These are phyloP conservation scores for Phylloscopus whistleri DNA, from an alignment of 2,113 vertebrate species.

Conservation along the genomic window DNA sequence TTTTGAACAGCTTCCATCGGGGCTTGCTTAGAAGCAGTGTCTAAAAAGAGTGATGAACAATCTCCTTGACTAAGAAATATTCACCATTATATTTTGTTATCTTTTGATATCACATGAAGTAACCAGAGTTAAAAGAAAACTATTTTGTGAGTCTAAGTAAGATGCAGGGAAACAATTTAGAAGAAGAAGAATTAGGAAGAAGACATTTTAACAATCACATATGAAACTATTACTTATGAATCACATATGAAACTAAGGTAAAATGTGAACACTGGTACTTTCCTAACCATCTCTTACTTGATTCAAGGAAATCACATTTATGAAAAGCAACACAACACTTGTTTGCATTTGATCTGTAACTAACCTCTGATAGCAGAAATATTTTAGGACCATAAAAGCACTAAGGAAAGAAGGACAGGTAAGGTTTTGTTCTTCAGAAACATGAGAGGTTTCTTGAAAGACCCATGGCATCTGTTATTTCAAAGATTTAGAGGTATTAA, in stretches of 20 bases:
- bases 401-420: not conserved
- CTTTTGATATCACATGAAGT: not conserved
- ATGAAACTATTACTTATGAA: not conserved
- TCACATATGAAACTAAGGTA: not conserved
- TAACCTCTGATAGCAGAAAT: not conserved
- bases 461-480: not conserved
- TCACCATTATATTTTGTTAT: not conserved
- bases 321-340: not conserved
- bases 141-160: not conserved
- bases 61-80: not conserved
- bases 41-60: slow-evolving; percentile 63
- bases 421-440: not conserved
- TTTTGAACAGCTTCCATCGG: slow-evolving; percentile 90
- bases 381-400: not conserved
- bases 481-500: not conserved
- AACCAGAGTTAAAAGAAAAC: not conserved
- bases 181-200: too few species aligned
- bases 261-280: not conserved
- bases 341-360: not conserved
- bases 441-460: not conserved
- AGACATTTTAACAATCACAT: not conserved
- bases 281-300: not conserved
- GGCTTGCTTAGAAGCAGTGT: slow-evolving; percentile 83
- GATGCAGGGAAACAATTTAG: not conserved
- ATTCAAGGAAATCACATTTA: not conserved